These are phyloP conservation scores for Aphidius gifuensis DNA, from an alignment of 1,140 invertebrate species.

Conservation along the genomic window DNA sequence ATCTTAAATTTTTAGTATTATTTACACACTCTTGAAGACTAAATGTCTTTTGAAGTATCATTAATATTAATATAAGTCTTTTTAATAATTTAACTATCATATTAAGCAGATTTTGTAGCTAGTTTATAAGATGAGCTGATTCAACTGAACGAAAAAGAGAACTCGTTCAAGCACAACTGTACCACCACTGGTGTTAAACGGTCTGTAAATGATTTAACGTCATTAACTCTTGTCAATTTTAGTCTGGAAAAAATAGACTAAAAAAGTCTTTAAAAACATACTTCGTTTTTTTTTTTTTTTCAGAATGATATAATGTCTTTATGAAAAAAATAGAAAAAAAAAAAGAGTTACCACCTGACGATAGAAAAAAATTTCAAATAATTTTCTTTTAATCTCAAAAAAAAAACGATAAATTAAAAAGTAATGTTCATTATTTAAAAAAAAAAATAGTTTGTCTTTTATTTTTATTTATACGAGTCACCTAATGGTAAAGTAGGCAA, in stretches of 20 bases:
- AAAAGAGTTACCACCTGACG: too few relatives aligned
- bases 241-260: neutral
- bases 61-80: constrained; percentile 7
- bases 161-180: constrained; percentile 13
- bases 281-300: too few relatives aligned
- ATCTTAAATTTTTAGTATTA: constrained; percentile 18
- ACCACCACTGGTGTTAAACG: constrained; percentile 13
- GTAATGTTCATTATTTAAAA: too few relatives aligned
- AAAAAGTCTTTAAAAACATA: too few relatives aligned
- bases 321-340: too few relatives aligned
- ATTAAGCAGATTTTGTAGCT: neutral
- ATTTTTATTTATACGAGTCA: too few relatives aligned
- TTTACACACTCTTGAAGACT: constrained; percentile 8
- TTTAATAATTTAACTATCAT: constrained; percentile 2
- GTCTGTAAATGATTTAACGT: constrained; percentile 14
- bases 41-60: neutral
- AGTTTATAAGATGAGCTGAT: neutral
- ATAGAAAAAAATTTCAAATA: too few relatives aligned
- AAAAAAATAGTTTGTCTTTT: too few relatives aligned
- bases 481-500: too few relatives aligned
- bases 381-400: too few relatives aligned
- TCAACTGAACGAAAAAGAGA: neutral
- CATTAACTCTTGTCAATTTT: constrained; percentile 12
- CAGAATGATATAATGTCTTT: too few relatives aligned
- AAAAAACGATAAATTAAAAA: too few relatives aligned